phyloP scores from a whole-genome alignment of 2,888 invertebrate genomes.

The Sarcophaga subvicina region DNA sequence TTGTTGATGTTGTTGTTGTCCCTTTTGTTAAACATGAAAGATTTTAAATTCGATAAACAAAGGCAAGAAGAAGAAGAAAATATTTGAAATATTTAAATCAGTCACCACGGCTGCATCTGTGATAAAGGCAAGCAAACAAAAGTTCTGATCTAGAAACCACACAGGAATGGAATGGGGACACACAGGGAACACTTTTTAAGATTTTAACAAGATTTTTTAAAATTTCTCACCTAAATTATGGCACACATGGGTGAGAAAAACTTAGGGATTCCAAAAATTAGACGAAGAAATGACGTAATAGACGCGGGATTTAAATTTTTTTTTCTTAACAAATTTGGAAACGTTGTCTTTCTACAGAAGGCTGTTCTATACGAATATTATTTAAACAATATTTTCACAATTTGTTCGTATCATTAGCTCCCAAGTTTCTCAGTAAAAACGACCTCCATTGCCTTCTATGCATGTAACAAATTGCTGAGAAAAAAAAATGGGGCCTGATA shows the following conservation, averaged over 20 bases:
- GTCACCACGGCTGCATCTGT: slow-evolving; percentile 36
- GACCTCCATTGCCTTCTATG: too few relatives aligned
- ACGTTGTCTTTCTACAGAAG: too few relatives aligned
- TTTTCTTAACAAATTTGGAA: too few relatives aligned
- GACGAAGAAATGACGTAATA: background rate
- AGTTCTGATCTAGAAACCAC: slow-evolving; percentile 58
- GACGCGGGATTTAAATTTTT: background rate
- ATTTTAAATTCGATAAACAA: slow-evolving; percentile 56
- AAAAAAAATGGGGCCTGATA: too few relatives aligned
- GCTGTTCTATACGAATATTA: too few relatives aligned
- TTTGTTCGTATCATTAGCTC: too few relatives aligned
- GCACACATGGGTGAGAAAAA: background rate
- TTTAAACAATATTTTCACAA: too few relatives aligned
- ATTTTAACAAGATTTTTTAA: slow-evolving; percentile 10
- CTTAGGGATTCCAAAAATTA: background rate
- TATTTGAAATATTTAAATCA: slow-evolving; percentile 65
- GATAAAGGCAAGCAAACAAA: slow-evolving; percentile 13
- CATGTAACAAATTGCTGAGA: too few relatives aligned
- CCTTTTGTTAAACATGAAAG: slow-evolving; percentile 22
- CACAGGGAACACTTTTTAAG: background rate
- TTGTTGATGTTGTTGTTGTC: slow-evolving; percentile 1
- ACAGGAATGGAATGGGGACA: slow-evolving; percentile 51
- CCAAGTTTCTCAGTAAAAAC: too few relatives aligned
- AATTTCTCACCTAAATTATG: background rate
- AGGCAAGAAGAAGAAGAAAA: slow-evolving; percentile 10